Evolutionary conservation across 2,888 invertebrate species (phyloP), one percentile per base, ranked within the genome.

Genomic region (Ectemnius cavifrons): DNA sequence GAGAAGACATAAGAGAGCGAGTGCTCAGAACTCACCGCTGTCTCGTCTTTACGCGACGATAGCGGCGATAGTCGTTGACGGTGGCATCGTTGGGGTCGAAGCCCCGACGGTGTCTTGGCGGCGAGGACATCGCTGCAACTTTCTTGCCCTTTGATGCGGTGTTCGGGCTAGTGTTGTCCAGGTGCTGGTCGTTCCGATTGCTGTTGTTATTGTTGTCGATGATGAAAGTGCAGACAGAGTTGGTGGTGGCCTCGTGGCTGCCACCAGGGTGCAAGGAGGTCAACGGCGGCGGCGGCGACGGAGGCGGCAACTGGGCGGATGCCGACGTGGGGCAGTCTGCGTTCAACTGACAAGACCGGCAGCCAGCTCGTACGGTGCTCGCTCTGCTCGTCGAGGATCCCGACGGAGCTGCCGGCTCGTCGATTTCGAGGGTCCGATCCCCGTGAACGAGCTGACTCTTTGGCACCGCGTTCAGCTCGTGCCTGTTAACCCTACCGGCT

Each of bases 381-480:
- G 52, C 52, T 52, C n/a, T 14, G 14, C n/a, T 52, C 14, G 52
- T 5, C 16, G 52, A 52, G 77, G 84, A 71, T 70, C 80, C 67
- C 68, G 73, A 61, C 75, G 73, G 85, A 52, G 75, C 68, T 65
- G 75, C 77, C 72, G 87, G 85, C 79, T 88, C 89, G 84, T 86
- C 87, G 87, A 86, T 87, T 79, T 88, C 87, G 85, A 88, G 89
- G 83, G 82, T 72, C 72, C 85, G 84, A 80, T 88, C 87, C 85
- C 87, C 89, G 87, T 87, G 87, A 84, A 84, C 86, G 85, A 85
- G 86, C 86, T 87, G 83, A 75, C 77, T 83, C 84, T 87, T 86
- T 84, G 89, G 87, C 89, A 89, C 89, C 86, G 86, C 88, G 87
- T 89, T 89, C 86, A 89, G 87, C 88, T 89, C 88, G 87, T 89